Evolutionary conservation across 2,113 vertebrate species (phyloP).

Genomic region (Limanda limanda): DNA sequence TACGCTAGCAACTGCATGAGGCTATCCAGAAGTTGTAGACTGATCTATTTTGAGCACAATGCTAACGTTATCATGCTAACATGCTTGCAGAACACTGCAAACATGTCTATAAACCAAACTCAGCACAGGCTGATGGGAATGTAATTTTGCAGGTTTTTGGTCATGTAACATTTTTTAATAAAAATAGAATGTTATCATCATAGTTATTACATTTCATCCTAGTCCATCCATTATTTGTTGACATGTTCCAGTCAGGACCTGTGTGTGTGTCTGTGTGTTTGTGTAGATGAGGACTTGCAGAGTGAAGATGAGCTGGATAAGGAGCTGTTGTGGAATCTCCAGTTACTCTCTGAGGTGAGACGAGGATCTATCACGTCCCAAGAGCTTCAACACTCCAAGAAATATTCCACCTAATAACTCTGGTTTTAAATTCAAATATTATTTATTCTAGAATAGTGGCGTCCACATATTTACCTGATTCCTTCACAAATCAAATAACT

Average conservation of each 20-base stretch:
- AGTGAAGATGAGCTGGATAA: constrained; percentile 95
- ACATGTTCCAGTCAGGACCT: too few species aligned
- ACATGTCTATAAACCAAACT: neutral
- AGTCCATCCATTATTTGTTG: too few species aligned
- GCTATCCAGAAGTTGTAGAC: too few species aligned
- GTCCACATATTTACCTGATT: neutral
- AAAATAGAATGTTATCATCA: too few species aligned
- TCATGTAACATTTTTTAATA: too few species aligned
- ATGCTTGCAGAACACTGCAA: neutral
- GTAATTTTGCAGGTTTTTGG: neutral
- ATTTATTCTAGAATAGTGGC: constrained; percentile 1
- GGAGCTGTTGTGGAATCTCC: constrained; percentile 97
- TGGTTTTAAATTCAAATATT: neutral
- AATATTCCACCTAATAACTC: neutral
- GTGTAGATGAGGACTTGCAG: constrained; percentile 91
- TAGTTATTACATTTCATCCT: constrained; percentile 4
- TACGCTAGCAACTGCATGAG: too few species aligned
- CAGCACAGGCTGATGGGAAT: neutral
- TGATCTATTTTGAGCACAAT: too few species aligned
- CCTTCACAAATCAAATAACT: neutral
- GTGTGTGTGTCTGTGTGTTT: constrained; percentile 19
- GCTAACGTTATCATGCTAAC: neutral
- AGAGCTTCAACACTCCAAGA: constrained; percentile 20
- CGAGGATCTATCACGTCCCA: neutral
- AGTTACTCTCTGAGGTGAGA: constrained; percentile 96